Evolutionary conservation across 1,140 invertebrate genomes (phyloP).

Genomic region (Phymorhynchus buccinoides): DNA sequence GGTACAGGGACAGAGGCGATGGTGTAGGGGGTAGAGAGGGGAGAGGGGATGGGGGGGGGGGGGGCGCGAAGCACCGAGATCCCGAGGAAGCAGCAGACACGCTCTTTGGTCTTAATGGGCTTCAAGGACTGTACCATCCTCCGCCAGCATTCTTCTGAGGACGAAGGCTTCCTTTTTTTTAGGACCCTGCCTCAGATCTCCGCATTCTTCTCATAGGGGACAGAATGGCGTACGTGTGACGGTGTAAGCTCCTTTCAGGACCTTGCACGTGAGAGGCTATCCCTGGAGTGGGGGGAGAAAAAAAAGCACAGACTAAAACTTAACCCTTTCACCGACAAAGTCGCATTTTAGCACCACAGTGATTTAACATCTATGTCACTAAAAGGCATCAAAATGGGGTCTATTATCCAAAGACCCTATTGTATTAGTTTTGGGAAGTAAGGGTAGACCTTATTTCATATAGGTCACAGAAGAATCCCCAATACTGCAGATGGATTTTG

Average conservation of each 20-base stretch:
- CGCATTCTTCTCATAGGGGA: slow-evolving; percentile 25
- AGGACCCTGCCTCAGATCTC: neutral
- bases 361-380: too few species aligned
- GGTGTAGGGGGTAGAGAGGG: neutral
- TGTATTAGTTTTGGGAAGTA: too few species aligned
- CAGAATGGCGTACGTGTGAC: slow-evolving; percentile 17
- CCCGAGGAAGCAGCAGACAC: too few species aligned
- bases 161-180: neutral
- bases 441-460: too few species aligned
- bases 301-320: neutral
- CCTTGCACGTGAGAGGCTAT: neutral
- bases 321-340: too few species aligned
- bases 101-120: too few species aligned
- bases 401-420: too few species aligned
- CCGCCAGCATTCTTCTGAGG: neutral
- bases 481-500: too few species aligned
- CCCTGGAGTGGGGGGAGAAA: neutral
- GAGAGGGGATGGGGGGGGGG: neutral
- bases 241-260: neutral
- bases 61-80: neutral
- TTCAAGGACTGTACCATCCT: neutral
- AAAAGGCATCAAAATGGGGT: too few species aligned
- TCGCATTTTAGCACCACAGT: too few species aligned
- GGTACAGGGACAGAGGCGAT: neutral
- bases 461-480: too few species aligned